Conservation (phyloP, 2,113 vertebrate genomes). For the Pyxicephalus adspersus region DNA sequence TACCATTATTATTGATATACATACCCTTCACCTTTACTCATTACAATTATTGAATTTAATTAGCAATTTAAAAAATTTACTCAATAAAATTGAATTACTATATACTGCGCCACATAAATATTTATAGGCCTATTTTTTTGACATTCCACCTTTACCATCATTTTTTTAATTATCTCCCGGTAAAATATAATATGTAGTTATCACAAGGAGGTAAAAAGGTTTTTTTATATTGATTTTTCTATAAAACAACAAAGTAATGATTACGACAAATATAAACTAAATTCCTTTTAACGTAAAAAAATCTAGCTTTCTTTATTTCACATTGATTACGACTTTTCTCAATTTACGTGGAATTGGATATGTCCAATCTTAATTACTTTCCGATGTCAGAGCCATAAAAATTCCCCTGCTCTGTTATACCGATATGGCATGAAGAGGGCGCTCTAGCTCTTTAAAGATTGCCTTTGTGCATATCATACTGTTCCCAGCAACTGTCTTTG, state of each 20-base stretch:
- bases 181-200: background rate
- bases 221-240: slow-evolving; percentile 3
- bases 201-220: background rate
- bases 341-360: slow-evolving; percentile 17
- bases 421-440: slow-evolving; percentile 92
- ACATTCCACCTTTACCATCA: too few species aligned
- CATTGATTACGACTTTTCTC: slow-evolving; percentile 1
- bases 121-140: too few species aligned
- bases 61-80: too few species aligned
- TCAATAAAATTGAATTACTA: too few species aligned
- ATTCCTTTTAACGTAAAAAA: too few species aligned
- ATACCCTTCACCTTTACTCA: too few species aligned
- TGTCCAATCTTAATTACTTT: slow-evolving; percentile 23
- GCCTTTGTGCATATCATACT: slow-evolving; percentile 61
- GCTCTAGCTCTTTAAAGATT: slow-evolving; percentile 87
- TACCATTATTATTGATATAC: too few species aligned
- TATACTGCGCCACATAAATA: too few species aligned
- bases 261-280: background rate
- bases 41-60: too few species aligned
- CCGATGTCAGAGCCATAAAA: slow-evolving; percentile 2
- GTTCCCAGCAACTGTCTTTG: slow-evolving; percentile 65
- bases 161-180: too few species aligned
- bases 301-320: too few species aligned
- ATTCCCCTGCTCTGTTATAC: slow-evolving; percentile 68
- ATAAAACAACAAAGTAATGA: slow-evolving; percentile 1